phyloP scores from a whole-genome alignment of 2,888 invertebrate genomes.

The Ochropacha duplaris region DNA sequence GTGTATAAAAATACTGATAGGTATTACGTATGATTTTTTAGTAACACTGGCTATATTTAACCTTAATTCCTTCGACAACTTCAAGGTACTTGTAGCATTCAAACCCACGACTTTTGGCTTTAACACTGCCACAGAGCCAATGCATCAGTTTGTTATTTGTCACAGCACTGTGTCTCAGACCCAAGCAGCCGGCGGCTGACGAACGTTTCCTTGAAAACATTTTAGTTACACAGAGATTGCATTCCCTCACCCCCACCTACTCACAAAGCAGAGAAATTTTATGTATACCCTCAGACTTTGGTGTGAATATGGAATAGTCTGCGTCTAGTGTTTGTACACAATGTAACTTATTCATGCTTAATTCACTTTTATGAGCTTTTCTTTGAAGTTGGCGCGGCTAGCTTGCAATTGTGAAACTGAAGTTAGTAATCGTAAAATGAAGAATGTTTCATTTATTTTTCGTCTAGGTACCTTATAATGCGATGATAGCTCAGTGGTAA shows the following conservation, averaged over 20 bases:
- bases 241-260: conserved; percentile 47
- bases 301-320: conserved; percentile 33
- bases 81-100: too few species aligned
- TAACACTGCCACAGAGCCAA: not conserved
- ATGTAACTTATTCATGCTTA: conserved; percentile 22
- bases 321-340: conserved; percentile 20
- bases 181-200: conserved; percentile 22
- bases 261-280: conserved; percentile 45
- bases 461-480: too few species aligned
- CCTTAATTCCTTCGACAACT: too few species aligned
- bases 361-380: conserved; percentile 18
- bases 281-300: conserved; percentile 24
- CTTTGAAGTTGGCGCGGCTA: conserved; percentile 3
- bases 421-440: not conserved
- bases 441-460: not conserved
- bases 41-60: too few species aligned
- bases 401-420: not conserved
- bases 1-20: too few species aligned
- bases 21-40: too few species aligned
- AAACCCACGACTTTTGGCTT: too few species aligned
- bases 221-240: conserved; percentile 62
- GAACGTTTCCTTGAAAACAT: conserved; percentile 59
- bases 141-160: not conserved
- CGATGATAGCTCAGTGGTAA: too few species aligned
- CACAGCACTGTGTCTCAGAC: conserved; percentile 25